Evolutionary conservation across 2,797 vertebrate genomes (phyloP), one percentile per base, ranked within the genome.

Genomic region (Microhierax caerulescens): DNA sequence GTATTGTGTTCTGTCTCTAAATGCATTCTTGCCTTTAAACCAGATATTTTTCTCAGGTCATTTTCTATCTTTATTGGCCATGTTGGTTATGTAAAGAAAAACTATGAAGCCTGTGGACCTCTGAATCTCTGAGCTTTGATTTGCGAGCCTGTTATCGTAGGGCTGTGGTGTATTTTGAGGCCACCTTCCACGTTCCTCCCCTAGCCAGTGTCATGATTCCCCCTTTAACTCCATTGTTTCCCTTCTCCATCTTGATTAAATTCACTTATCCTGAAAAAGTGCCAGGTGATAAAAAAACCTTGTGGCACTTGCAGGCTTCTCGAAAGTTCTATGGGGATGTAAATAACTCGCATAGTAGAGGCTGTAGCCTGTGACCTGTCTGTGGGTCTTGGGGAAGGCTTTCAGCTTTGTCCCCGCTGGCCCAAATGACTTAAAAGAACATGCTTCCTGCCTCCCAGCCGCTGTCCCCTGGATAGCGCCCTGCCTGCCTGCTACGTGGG

Each of bases 331-430:
- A 4, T 3, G 21, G 1, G 3, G 22, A 18, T 34, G 7, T 50
- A 32, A 32, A 11, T 32, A 54, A 34, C 41, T 18, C 17, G 41
- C 11, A 56, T 13, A 32, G 34, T 34, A 30, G 48, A 3, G 18
- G 30, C 37, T 43, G 30, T 32, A 41, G 70, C 30, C n/a, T 30
- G 20, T 39, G 54, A 25, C 48, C 41, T 41, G 17, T 19, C 63
- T 61, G 47, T 23, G 47, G 25, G 48, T 27, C 56, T 32, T 6
- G 7, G 22, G 54, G 25, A 56, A 36, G 50, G 32, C 70, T 50
- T 63, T 63, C 34, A 23, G 1, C 32, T 48, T 61, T 28, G 22
- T 41, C 36, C 12, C 7, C 0, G 0, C 22, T 43, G 23, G 56
- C 36, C 36, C 23, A 43, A 24, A 18, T 12, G 48, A 3, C 14